Conservation (phyloP, 2,113 vertebrate genomes). For the Tragelaphus scriptus region DNA sequence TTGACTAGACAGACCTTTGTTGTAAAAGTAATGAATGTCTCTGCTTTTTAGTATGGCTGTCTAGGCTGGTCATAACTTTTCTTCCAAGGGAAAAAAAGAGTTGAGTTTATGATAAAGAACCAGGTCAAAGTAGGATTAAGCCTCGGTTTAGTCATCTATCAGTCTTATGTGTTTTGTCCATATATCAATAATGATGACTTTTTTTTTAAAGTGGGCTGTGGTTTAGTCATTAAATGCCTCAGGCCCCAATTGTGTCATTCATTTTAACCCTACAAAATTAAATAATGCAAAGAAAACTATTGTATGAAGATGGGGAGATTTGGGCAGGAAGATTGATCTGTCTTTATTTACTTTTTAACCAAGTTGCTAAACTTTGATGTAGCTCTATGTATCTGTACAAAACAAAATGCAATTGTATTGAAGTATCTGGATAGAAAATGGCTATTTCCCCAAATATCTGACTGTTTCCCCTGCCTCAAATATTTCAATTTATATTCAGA, state of each 20-base stretch:
- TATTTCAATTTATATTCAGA: neutral
- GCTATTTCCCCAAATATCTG: neutral
- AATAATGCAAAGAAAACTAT: neutral
- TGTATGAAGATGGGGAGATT: neutral
- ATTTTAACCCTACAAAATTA: neutral
- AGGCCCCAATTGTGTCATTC: neutral
- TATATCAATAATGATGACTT: neutral
- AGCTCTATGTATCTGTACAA: neutral
- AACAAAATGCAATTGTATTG: neutral
- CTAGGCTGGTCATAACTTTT: neutral
- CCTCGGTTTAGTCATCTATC: neutral
- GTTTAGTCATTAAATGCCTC: neutral
- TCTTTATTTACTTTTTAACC: neutral
- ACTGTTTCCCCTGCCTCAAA: rapidly evolving
- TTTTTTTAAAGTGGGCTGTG: neutral
- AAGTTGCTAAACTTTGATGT: neutral
- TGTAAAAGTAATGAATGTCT: neutral
- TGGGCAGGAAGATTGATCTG: neutral
- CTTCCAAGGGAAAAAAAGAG: neutral
- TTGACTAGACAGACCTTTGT: neutral
- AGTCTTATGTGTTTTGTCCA: neutral
- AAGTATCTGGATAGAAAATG: neutral
- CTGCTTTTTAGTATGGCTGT: neutral
- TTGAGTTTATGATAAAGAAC: neutral
- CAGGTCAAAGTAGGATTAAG: neutral